These are phyloP conservation scores for Corapipo altera DNA, from an alignment of 2,113 vertebrate genomes.

Conservation along the genomic window DNA sequence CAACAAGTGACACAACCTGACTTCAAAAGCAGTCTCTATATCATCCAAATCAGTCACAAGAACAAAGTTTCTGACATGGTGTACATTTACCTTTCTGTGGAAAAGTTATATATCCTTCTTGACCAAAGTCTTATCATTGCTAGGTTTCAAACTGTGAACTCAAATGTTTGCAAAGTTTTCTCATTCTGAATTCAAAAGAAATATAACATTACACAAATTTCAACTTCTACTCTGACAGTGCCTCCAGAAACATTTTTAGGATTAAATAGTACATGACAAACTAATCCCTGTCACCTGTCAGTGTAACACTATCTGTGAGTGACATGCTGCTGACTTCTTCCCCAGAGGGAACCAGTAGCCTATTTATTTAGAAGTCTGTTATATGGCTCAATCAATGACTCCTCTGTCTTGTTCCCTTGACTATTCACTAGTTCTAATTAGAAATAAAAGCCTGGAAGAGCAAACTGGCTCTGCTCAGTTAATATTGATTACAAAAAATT, in stretches of 20 bases:
- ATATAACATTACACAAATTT: not conserved
- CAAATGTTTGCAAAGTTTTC: not conserved
- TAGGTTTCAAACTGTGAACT: not conserved
- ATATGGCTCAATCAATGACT: not conserved
- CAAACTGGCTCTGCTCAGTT: not conserved
- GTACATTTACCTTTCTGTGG: not conserved
- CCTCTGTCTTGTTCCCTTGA: not conserved
- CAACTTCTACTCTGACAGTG: not conserved
- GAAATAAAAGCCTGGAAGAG: not conserved
- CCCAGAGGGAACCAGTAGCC: not conserved
- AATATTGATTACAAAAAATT: not conserved
- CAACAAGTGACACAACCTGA: not conserved
- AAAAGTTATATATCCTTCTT: not conserved
- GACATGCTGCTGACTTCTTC: not conserved
- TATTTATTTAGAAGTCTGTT: not conserved
- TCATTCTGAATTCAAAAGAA: not conserved
- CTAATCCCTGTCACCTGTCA: not conserved
- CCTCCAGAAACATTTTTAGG: not conserved
- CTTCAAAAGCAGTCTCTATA: not conserved
- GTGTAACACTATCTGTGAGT: not conserved
- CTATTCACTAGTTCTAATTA: not conserved
- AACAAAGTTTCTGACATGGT: not conserved
- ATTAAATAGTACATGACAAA: not conserved
- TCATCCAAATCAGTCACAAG: not conserved
- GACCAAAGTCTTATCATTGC: not conserved